phyloP scores from a whole-genome alignment of 2,797 vertebrate species.

The Peromyscus attwateri region DNA sequence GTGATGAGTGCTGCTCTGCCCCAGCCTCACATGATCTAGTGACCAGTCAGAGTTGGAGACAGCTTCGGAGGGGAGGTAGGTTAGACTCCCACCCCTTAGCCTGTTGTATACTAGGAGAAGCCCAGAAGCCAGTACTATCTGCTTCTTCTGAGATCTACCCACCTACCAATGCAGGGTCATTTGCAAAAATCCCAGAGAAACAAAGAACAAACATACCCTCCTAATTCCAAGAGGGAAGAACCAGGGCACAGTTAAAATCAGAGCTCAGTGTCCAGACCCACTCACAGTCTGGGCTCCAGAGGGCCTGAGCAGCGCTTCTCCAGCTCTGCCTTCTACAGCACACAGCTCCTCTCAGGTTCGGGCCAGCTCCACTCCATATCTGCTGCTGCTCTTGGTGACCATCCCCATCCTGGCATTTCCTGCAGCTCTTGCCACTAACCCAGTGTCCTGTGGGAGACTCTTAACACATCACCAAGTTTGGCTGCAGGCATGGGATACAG shows the following conservation, averaged over 20 bases:
- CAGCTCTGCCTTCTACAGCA: neutral
- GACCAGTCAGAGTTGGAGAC: neutral
- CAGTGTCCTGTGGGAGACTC: neutral
- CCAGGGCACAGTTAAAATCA: neutral
- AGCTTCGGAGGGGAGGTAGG: neutral
- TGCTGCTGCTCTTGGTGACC: neutral
- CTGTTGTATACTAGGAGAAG: neutral
- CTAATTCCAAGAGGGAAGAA: neutral
- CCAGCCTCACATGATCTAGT: neutral
- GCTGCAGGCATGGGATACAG: neutral
- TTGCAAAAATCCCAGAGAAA: neutral
- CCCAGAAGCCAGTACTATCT: neutral
- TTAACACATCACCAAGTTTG: neutral
- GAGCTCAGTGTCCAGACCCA: neutral
- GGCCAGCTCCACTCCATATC: neutral
- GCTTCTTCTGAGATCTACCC: neutral
- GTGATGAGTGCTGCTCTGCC: neutral
- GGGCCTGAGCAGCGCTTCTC: neutral
- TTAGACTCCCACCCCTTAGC: neutral
- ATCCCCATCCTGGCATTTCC: neutral
- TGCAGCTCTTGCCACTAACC: neutral
- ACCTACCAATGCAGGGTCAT: neutral
- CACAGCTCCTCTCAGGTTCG: neutral
- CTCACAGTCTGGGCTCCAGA: neutral
- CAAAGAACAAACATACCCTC: neutral